Percentiles rank a stretch among this genome's conserved stretches.
phyloP scores from a whole-genome alignment of 2,888 invertebrate genomes.

The Volucella bombylans region DNA sequence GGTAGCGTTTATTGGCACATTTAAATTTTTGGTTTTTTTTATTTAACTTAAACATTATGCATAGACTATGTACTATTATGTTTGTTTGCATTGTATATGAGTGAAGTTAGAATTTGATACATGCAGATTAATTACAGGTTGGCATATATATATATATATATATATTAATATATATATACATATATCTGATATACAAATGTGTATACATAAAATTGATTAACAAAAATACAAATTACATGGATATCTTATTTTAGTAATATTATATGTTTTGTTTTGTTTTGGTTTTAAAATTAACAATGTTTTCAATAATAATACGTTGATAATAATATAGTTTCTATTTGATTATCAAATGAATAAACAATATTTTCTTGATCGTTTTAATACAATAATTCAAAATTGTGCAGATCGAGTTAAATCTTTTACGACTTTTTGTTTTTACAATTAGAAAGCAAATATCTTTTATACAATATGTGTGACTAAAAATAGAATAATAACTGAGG shows the following conservation, averaged over 20 bases:
- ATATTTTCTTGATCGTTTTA: slow-evolving; percentile 3
- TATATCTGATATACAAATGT: slow-evolving; percentile 35
- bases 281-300: slow-evolving; percentile 34
- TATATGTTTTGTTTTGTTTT: slow-evolving; percentile 26
- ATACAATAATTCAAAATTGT: slow-evolving; percentile 51
- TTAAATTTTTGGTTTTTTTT: slow-evolving; percentile 70
- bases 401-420: slow-evolving; percentile 44
- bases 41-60: slow-evolving; percentile 56
- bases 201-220: slow-evolving; percentile 41
- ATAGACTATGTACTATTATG: slow-evolving; percentile 29
- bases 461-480: neutral
- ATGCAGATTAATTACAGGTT: slow-evolving; percentile 65
- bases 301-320: slow-evolving; percentile 8
- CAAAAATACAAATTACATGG: slow-evolving; percentile 52
- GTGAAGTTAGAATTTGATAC: slow-evolving; percentile 58
- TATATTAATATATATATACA: slow-evolving; percentile 26
- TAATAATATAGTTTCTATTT: slow-evolving; percentile 17
- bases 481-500: slow-evolving; percentile 31
- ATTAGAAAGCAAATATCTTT: slow-evolving; percentile 5
- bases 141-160: slow-evolving; percentile 20
- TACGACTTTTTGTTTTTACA: slow-evolving; percentile 29
- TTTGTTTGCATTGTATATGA: slow-evolving; percentile 25
- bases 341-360: slow-evolving; percentile 23
- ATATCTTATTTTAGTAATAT: slow-evolving; percentile 15
- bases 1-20: slow-evolving; percentile 79